These are phyloP conservation scores for Hemaris fuciformis DNA, from an alignment of 2,888 invertebrate species.

Conservation along the genomic window DNA sequence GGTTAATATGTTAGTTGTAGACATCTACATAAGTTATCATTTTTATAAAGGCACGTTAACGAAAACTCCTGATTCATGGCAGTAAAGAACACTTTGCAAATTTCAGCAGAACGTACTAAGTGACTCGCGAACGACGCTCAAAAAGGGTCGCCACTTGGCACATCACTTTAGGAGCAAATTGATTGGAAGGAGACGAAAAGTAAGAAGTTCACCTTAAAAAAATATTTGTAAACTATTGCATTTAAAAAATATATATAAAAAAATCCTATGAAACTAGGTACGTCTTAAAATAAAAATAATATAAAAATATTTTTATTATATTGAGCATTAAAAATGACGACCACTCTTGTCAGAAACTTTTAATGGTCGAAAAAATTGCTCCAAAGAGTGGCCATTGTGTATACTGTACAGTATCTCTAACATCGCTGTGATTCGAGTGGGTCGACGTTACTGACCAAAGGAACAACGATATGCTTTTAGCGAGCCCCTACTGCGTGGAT, in stretches of 20 bases:
- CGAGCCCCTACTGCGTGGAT: slow-evolving; percentile 26
- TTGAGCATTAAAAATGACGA: too few relatives aligned
- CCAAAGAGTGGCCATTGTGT: not conserved
- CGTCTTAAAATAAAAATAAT: too few relatives aligned
- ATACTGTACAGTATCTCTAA: not conserved
- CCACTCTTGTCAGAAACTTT: not conserved
- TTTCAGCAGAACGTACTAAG: not conserved
- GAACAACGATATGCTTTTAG: slow-evolving; percentile 33
- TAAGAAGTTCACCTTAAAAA: not conserved
- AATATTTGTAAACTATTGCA: not conserved
- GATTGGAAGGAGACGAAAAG: not conserved
- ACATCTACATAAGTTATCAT: not conserved
- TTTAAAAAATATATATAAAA: too few relatives aligned
- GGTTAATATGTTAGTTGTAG: too few relatives aligned
- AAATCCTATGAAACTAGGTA: too few relatives aligned
- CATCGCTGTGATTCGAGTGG: not conserved
- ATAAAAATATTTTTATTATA: too few relatives aligned
- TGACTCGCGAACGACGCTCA: not conserved
- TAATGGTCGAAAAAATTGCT: not conserved
- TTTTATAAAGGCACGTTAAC: not conserved
- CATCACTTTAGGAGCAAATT: not conserved
- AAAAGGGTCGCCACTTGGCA: not conserved
- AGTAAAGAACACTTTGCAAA: not conserved
- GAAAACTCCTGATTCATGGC: not conserved
- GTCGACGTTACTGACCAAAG: not conserved